Percentiles rank a stretch among this genome's conserved stretches.
phyloP scores from a whole-genome alignment of 1,140 invertebrate genomes.

The Cotesia typhae region DNA sequence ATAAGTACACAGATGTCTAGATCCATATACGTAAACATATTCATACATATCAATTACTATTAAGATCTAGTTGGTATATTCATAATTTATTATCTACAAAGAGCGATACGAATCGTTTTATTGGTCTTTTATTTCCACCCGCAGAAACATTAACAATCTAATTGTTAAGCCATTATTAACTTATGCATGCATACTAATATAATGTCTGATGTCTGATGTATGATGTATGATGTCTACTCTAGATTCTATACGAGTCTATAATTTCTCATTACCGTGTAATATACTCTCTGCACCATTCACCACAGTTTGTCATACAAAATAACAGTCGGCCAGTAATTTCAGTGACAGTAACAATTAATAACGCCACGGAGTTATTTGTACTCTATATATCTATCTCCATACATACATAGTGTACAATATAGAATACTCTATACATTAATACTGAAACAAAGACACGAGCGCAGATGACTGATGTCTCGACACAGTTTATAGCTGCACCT shows the following conservation, averaged over 20 bases:
- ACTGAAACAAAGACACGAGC: conserved; percentile 1
- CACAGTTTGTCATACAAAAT: neutral
- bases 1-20: neutral
- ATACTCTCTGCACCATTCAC: neutral
- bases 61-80: too few relatives aligned
- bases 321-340: neutral
- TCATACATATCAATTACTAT: too few relatives aligned
- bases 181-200: too few relatives aligned
- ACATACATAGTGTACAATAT: too few relatives aligned
- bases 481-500: conserved; percentile 15
- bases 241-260: neutral
- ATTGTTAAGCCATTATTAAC: too few relatives aligned
- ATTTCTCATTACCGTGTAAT: neutral
- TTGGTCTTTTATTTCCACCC: too few relatives aligned
- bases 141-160: too few relatives aligned
- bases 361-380: neutral
- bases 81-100: too few relatives aligned
- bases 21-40: neutral
- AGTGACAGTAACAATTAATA: conserved; percentile 16
- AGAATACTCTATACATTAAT: neutral
- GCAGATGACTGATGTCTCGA: conserved; percentile 14
- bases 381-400: too few relatives aligned
- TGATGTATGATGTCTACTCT: too few relatives aligned
- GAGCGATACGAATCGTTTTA: too few relatives aligned
- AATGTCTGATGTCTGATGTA: too few relatives aligned